Evolutionary conservation across 2,113 vertebrate genomes (phyloP).

Genomic region (Campylomormyrus tamandua): DNA sequence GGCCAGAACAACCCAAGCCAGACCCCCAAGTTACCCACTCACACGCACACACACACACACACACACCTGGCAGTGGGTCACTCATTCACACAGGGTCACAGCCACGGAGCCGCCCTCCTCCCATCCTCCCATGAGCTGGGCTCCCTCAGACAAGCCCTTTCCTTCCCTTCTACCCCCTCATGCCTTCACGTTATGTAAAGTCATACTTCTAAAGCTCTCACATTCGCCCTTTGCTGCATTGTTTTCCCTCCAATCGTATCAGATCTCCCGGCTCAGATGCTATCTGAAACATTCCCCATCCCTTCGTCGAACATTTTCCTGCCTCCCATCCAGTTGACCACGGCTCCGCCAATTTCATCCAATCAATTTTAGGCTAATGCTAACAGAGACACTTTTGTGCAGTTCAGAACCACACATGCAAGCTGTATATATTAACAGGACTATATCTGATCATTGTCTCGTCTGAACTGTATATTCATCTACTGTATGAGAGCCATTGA

Average conservation of each 20-base stretch:
- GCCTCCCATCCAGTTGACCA: neutral
- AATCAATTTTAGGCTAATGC: neutral
- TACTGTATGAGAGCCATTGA: neutral
- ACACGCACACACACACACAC: neutral
- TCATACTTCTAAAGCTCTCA: neutral
- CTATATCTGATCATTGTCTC: neutral
- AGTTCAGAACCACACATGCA: neutral
- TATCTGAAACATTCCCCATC: neutral
- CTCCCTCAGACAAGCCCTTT: neutral
- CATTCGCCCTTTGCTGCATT: conserved; percentile 17
- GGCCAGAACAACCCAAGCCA: neutral
- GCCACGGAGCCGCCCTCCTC: neutral
- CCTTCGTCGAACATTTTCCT: neutral
- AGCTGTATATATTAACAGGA: neutral
- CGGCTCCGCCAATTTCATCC: neutral
- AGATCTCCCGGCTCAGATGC: neutral
- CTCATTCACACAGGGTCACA: neutral
- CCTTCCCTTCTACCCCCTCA: neutral
- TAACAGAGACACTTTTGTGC: neutral
- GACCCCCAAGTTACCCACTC: neutral
- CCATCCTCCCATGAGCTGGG: neutral
- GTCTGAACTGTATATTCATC: neutral
- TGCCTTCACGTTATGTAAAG: neutral
- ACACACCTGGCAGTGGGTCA: neutral
- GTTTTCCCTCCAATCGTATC: neutral